Conservation (phyloP, 2,888 invertebrate species). For the Stenolophus ochropezus region DNA sequence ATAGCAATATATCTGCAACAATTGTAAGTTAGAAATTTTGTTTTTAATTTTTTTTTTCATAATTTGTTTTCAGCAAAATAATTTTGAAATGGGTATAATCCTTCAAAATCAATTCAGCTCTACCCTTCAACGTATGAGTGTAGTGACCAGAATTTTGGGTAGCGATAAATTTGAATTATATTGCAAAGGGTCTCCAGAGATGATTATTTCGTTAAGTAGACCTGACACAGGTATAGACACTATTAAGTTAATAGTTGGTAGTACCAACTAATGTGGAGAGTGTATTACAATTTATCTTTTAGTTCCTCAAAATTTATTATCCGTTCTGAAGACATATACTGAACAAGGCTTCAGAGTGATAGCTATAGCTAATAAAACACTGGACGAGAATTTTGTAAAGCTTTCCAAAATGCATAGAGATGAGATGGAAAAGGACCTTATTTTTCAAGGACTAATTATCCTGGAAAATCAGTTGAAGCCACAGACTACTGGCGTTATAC, state of each 20-base stretch:
- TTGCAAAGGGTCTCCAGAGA: constrained; percentile 96
- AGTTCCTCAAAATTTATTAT: constrained; percentile 85
- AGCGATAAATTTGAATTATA: constrained; percentile 86
- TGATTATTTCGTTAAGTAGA: constrained; percentile 84
- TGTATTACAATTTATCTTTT: too few relatives aligned
- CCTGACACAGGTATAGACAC: constrained; percentile 75
- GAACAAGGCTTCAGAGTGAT: constrained; percentile 95
- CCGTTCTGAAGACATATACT: constrained; percentile 87
- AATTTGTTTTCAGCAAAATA: not conserved
- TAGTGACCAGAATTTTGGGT: constrained; percentile 84
- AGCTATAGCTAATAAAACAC: constrained; percentile 84
- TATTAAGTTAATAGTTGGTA: not conserved
- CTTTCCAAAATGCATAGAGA: constrained; percentile 83
- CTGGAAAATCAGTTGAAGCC: constrained; percentile 96
- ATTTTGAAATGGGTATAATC: constrained; percentile 78
- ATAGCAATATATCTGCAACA: not conserved
- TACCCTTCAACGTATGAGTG: constrained; percentile 91
- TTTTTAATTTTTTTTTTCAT: not conserved
- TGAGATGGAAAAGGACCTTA: constrained; percentile 86
- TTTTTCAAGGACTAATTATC: constrained; percentile 91
- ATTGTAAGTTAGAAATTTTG: not conserved
- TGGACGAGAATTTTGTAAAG: constrained; percentile 79
- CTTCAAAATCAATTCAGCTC: constrained; percentile 89
- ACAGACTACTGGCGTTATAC: constrained; percentile 87
- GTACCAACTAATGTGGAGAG: too few relatives aligned